phyloP scores from a whole-genome alignment of 2,797 vertebrate species.

The Characodon lateralis region DNA sequence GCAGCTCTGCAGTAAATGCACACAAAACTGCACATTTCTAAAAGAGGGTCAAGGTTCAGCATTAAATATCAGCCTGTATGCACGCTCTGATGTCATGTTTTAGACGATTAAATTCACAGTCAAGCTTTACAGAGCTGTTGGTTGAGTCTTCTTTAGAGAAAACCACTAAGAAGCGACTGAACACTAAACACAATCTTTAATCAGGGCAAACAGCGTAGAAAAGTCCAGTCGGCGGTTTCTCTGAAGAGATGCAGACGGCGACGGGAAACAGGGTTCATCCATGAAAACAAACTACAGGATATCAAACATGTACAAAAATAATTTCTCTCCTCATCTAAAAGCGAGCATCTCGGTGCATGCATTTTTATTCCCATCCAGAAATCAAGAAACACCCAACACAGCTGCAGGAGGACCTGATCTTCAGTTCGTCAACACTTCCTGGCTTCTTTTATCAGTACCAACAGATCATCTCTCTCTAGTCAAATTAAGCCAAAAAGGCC shows the following conservation, averaged over 20 bases:
- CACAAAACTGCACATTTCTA: neutral
- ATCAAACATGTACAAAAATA: neutral
- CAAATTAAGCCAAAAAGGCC: neutral
- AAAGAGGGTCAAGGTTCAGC: constrained; percentile 7
- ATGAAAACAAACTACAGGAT: neutral
- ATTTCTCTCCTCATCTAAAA: neutral
- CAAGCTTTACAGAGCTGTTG: neutral
- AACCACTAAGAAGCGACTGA: neutral
- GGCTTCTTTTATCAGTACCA: too few species aligned
- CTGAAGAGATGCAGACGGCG: constrained; percentile 13
- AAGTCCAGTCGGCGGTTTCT: constrained; percentile 6
- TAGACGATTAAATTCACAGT: neutral
- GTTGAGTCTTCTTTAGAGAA: neutral
- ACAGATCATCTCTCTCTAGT: too few species aligned
- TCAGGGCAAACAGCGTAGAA: constrained; percentile 33
- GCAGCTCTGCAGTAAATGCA: constrained; percentile 31
- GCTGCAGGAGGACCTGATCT: too few species aligned
- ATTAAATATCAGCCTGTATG: constrained; percentile 3
- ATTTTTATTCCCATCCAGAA: neutral
- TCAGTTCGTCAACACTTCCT: neutral
- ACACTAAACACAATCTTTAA: constrained; percentile 28
- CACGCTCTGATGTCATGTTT: neutral
- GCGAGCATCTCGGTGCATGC: neutral
- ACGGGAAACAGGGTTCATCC: constrained; percentile 22
- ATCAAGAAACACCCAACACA: neutral